Evolutionary conservation across 2,888 invertebrate species (phyloP).

Genomic region (Drosophila cyrtoloma): DNA sequence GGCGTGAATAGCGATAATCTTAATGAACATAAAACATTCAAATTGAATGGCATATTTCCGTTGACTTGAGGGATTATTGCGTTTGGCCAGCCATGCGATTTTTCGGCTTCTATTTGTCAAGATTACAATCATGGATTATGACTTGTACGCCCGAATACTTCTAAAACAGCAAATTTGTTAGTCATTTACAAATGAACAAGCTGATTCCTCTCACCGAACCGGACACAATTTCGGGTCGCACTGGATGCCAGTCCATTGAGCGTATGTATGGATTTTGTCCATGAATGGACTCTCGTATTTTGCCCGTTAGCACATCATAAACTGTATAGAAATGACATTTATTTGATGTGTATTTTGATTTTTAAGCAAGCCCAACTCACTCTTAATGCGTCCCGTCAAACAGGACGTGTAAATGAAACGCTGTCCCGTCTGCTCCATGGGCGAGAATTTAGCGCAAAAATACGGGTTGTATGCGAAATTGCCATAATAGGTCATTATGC

Average conservation of each 20-base stretch:
- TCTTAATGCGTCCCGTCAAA: no score
- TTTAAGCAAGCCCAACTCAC: neutral
- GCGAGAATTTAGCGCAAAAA: neutral
- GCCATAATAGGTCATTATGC: no score
- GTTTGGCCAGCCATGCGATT: neutral
- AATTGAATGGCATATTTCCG: neutral
- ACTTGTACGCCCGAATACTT: fast-evolving
- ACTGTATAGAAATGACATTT: neutral
- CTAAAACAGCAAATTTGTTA: neutral
- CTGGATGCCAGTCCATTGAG: neutral
- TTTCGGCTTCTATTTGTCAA: neutral
- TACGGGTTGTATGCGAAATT: fast-evolving
- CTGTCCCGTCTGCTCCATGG: neutral
- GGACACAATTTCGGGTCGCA: neutral
- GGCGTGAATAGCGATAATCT: neutral
- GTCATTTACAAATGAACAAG: neutral
- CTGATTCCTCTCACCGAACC: neutral
- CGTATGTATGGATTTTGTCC: fast-evolving
- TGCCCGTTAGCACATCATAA: fast-evolving
- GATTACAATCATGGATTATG: fast-evolving
- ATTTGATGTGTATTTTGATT: neutral
- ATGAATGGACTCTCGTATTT: fast-evolving
- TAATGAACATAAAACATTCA: neutral
- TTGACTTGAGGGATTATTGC: neutral
- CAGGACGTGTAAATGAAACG: neutral